Percentiles rank a stretch among this genome's conserved stretches.
Evolutionary conservation across 2,797 vertebrate species (phyloP).

Genomic region (Gouania willdenowi): DNA sequence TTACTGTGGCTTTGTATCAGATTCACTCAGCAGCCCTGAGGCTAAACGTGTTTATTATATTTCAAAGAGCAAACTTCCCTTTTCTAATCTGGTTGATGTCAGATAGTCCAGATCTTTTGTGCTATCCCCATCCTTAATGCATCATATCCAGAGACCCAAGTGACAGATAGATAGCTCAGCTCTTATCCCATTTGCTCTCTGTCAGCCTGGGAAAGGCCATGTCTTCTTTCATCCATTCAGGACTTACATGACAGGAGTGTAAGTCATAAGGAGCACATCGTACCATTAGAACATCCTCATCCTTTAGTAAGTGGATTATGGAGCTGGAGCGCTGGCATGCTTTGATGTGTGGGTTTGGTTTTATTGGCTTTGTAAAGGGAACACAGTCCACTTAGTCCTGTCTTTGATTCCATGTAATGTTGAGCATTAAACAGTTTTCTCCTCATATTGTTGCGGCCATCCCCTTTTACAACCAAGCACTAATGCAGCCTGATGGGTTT

Average conservation of each 20-base stretch:
- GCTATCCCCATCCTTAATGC: conserved; percentile 35
- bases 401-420: conserved; percentile 67
- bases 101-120: conserved; percentile 31
- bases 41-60: conserved; percentile 30
- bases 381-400: conserved; percentile 68
- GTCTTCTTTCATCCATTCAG: conserved; percentile 43
- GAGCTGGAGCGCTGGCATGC: conserved; percentile 54
- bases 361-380: conserved; percentile 71
- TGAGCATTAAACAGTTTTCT: conserved; percentile 54
- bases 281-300: conserved; percentile 67
- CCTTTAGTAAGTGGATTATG: conserved; percentile 73
- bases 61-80: conserved; percentile 30
- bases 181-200: conserved; percentile 46
- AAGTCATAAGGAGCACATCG: conserved; percentile 55
- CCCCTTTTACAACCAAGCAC: conserved; percentile 22
- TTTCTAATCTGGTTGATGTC: conserved; percentile 41
- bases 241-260: conserved; percentile 54
- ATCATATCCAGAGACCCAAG: conserved; percentile 46
- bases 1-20: conserved; percentile 7
- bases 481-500: conserved; percentile 67
- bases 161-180: conserved; percentile 63
- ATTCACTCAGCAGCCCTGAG: conserved; percentile 19
- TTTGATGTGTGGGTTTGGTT: conserved; percentile 69
- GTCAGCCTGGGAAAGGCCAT: conserved; percentile 51
- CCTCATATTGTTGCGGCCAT: conserved; percentile 44